These are phyloP conservation scores for Exaiptasia diaphana DNA, from an alignment of 64 coral and sea anemone species.

Conservation along the genomic window DNA sequence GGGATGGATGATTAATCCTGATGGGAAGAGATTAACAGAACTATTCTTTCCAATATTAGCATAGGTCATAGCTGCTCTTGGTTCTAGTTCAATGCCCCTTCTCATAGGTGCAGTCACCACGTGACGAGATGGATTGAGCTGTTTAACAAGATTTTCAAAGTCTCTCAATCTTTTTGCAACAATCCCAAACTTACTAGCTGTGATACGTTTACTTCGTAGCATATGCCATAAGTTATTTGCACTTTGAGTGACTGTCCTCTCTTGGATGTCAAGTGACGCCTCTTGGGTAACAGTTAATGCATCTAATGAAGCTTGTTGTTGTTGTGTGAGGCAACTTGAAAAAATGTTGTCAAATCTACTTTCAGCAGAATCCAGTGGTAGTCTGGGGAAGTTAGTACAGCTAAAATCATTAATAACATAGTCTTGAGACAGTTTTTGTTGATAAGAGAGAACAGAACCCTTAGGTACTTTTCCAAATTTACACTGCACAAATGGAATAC, in stretches of 20 bases:
- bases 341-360: constrained; percentile 43
- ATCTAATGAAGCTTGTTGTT: constrained; percentile 40
- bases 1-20: constrained; percentile 48
- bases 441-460: constrained; percentile 58
- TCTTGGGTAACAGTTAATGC: constrained; percentile 28
- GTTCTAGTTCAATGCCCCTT: constrained; percentile 34
- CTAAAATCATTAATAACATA: constrained; percentile 63
- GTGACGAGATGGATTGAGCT: constrained; percentile 52
- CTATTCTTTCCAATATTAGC: constrained; percentile 32
- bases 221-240: constrained; percentile 29
- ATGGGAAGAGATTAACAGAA: constrained; percentile 50
- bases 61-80: constrained; percentile 52
- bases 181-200: constrained; percentile 55
- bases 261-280: constrained; percentile 39
- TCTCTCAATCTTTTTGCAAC: constrained; percentile 43
- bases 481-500: constrained; percentile 36
- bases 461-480: constrained; percentile 65
- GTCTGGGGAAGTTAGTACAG: constrained; percentile 38
- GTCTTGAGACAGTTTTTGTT: constrained; percentile 59
- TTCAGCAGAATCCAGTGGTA: constrained; percentile 49
- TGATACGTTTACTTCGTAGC: constrained; percentile 42
- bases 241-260: constrained; percentile 55
- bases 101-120: constrained; percentile 54
- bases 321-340: constrained; percentile 10
- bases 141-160: constrained; percentile 43